phyloP scores from a whole-genome alignment of 1,140 invertebrate species.

The Drosophila carrolli region DNA sequence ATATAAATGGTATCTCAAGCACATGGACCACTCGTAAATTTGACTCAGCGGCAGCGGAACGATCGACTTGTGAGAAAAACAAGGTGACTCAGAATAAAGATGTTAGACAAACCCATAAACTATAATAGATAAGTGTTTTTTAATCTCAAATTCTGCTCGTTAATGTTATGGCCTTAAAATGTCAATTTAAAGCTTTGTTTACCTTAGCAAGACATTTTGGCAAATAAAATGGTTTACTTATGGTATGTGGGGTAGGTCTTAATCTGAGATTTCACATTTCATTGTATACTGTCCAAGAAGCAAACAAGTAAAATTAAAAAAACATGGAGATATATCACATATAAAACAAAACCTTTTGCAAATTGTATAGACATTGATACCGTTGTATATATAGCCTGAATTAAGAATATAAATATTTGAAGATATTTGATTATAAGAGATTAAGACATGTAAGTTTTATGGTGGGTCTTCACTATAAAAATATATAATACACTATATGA shows the following conservation, averaged over 20 bases:
- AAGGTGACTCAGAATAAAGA: conserved; percentile 32
- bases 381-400: too few relatives aligned
- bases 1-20: conserved; percentile 71
- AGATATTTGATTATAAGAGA: too few relatives aligned
- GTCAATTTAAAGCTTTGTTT: not conserved
- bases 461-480: too few relatives aligned
- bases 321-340: not conserved
- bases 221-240: too few relatives aligned
- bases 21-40: conserved; percentile 62
- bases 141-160: not conserved
- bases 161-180: not conserved
- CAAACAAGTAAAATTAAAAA: too few relatives aligned
- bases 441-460: too few relatives aligned
- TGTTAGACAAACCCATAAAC: conserved; percentile 7
- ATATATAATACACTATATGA: too few relatives aligned
- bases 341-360: too few relatives aligned
- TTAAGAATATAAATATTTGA: too few relatives aligned
- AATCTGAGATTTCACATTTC: not conserved
- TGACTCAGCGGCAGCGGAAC: not conserved
- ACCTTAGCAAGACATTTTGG: not conserved
- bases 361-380: too few relatives aligned
- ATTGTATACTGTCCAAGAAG: too few relatives aligned
- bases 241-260: not conserved
- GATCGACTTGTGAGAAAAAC: conserved; percentile 5
- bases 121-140: conserved; percentile 11